Evolutionary conservation across 2,888 invertebrate species (phyloP), one percentile per base, ranked within the genome.

Genomic region (Germaria angustata): DNA sequence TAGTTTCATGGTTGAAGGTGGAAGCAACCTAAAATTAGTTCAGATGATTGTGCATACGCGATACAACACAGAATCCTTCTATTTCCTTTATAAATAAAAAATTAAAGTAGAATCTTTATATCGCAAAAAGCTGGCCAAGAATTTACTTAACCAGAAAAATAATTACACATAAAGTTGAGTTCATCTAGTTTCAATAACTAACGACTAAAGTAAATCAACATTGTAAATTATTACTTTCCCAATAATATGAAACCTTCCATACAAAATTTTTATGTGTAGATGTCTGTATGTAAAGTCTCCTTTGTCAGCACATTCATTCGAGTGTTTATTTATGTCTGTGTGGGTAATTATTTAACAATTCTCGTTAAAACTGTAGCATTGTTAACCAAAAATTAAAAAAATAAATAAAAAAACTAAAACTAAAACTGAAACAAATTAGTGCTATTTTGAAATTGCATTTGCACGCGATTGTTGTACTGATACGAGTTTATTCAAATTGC

Each of bases 381-480:
- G 36, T 59, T 66, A 39, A 55, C 65, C 28, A 69, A 72, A 68
- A 61, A 32, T 8, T 59, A 55, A 46, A 41, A 9, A 17, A 44
- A 53, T 44, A 17, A 24, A 4, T 63, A 46, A 55, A 46, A 17
- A 22, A 22, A 20, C 22, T 2, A 13, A 7, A 39, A 22, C 3
- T 36, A 22, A 53, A 44, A 20, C 2, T n/a, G n/a, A 15, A 57
- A 36, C 34, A 76, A 68, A 69, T 81, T 72, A 75, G 59, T 68
- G 57, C 77, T 78, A 75, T 84, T 80, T 73, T 78, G 44, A 46
- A 69, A 73, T 78, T 83, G 83, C 81, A 78, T 66, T 84, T 81
- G 80, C 84, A 85, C 84, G 85, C 84, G 85, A 85, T 85, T 78
- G 77, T 41, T 73, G 17, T 49, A 49, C 73, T 59, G 68, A 80